Evolutionary conservation across 30 jellyfish, hydroid and myxozoan species (phyloP).

Genomic region (Sanderia malayensis): DNA sequence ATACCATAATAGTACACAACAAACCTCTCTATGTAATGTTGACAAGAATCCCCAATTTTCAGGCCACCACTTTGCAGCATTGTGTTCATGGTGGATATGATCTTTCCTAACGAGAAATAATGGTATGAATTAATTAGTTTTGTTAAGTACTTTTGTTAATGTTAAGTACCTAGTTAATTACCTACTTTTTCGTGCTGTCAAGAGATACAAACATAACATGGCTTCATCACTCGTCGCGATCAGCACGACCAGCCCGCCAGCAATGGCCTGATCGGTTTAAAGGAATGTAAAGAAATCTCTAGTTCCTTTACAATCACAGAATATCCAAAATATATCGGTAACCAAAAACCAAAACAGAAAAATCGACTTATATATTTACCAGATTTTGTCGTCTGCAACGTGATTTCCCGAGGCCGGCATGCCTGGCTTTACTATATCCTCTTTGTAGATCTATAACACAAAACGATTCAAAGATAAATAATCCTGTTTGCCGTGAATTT

Average conservation of each 20-base stretch:
- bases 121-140: not conserved
- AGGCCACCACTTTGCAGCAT: slow-evolving; percentile 90
- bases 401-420: slow-evolving; percentile 66
- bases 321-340: not conserved
- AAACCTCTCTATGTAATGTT: slow-evolving; percentile 64
- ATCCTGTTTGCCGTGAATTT: too few species aligned
- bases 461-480: not conserved
- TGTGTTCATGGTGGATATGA: slow-evolving; percentile 71
- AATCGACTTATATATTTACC: slow-evolving; percentile 29
- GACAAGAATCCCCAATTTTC: slow-evolving; percentile 82
- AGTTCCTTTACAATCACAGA: not conserved
- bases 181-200: too few species aligned
- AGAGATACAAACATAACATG: too few species aligned
- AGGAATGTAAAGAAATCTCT: not conserved
- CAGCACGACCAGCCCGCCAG: too few species aligned
- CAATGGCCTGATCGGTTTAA: too few species aligned
- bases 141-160: too few species aligned
- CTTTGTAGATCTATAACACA: too few species aligned
- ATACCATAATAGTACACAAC: not conserved
- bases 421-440: slow-evolving; percentile 69
- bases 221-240: too few species aligned
- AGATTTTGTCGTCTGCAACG: slow-evolving; percentile 77
- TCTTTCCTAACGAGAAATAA: slow-evolving; percentile 63
- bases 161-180: too few species aligned
- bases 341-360: not conserved